Evolutionary conservation across 2,797 vertebrate genomes (phyloP).

Genomic region (Acanthiza pusilla): DNA sequence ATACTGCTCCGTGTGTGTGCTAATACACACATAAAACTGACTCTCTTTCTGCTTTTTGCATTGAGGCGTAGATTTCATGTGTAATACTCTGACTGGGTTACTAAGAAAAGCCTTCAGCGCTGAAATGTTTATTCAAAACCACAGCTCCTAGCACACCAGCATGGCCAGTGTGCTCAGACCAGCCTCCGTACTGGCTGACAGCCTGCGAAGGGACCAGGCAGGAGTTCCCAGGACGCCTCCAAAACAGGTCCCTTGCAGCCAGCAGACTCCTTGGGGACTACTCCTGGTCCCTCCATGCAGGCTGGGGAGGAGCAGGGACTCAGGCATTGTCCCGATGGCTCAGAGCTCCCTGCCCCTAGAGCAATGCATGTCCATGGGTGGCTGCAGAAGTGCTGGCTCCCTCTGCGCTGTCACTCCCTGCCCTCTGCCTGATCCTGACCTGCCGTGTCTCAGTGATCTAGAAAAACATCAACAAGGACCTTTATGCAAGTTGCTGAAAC

Average conservation of each 20-base stretch:
- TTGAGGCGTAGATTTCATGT: not conserved
- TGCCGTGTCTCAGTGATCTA: not conserved
- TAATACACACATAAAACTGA: not conserved
- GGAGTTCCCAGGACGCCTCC: not conserved
- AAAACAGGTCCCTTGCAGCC: not conserved
- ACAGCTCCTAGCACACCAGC: not conserved
- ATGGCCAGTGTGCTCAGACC: not conserved
- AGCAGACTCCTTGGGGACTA: not conserved
- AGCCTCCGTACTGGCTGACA: not conserved
- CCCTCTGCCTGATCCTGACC: not conserved
- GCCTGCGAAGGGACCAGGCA: accelerated
- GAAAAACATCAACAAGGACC: not conserved
- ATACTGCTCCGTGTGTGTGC: not conserved
- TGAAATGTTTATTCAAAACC: not conserved
- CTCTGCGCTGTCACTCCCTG: not conserved
- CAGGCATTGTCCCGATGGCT: accelerated
- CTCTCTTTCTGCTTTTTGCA: not conserved
- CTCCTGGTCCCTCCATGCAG: not conserved
- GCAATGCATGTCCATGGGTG: accelerated
- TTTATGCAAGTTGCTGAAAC: not conserved
- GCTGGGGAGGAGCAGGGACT: not conserved
- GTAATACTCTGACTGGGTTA: not conserved
- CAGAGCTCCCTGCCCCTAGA: not conserved
- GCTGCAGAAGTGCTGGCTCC: not conserved
- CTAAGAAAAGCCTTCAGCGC: not conserved